Evolutionary conservation across 2,888 invertebrate genomes (phyloP).

Genomic region (Leptinotarsa peninsularis): DNA sequence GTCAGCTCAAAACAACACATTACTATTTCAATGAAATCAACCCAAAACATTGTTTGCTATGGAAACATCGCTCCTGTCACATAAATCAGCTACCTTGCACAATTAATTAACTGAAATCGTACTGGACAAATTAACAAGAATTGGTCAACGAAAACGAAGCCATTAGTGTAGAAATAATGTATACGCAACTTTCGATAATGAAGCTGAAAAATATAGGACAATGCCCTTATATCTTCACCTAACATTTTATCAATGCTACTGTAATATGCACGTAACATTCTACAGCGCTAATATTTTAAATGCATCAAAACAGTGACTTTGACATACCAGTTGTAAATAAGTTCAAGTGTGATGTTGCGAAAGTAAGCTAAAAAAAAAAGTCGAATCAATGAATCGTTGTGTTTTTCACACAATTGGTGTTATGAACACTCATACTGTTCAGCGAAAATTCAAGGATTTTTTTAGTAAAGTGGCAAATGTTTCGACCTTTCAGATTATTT

Average conservation of each 20-base stretch:
- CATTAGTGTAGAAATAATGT: constrained; percentile 21
- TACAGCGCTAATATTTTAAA: background rate
- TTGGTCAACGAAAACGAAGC: constrained; percentile 25
- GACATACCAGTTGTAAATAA: constrained; percentile 18
- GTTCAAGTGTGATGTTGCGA: constrained; percentile 16
- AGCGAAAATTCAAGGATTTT: background rate
- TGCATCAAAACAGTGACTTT: constrained; percentile 4
- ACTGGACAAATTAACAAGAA: constrained; percentile 9
- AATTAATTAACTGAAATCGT: constrained; percentile 18
- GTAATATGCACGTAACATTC: background rate
- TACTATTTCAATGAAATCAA: background rate
- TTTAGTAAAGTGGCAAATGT: background rate
- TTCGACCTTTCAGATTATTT: background rate
- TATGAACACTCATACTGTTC: background rate
- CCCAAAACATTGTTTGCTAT: background rate
- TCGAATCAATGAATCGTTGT: background rate
- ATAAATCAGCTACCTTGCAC: background rate
- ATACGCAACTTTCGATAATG: constrained; percentile 20
- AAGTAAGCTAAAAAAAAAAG: background rate
- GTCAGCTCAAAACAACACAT: background rate
- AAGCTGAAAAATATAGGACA: constrained; percentile 25
- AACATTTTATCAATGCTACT: constrained; percentile 19
- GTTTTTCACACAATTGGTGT: constrained; percentile 12
- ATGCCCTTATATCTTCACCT: constrained; percentile 29
- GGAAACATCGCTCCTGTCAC: background rate